Percentiles rank a stretch among this genome's conserved stretches.
These are phyloP conservation scores for Hyposoter didymator DNA, from an alignment of 2,888 invertebrate species.

Conservation along the genomic window DNA sequence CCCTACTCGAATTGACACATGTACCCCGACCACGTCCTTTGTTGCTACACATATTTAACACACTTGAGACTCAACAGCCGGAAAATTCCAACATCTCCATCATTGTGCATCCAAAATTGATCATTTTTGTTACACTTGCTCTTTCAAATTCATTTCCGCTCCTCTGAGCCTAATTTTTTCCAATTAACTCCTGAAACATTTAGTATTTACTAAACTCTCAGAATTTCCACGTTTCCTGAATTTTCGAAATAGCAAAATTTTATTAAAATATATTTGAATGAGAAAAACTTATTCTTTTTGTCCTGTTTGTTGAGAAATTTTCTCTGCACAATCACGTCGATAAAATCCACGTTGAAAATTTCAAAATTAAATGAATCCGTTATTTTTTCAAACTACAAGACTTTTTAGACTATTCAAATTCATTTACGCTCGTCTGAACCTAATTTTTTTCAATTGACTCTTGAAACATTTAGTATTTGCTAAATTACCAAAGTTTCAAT, in stretches of 20 bases:
- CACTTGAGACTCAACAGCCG: slow-evolving; percentile 80
- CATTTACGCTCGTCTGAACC: background rate
- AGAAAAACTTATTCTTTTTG: background rate
- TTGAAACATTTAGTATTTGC: background rate
- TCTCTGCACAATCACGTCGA: slow-evolving; percentile 2
- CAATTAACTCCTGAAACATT: background rate
- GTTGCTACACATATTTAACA: slow-evolving; percentile 75
- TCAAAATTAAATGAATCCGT: background rate
- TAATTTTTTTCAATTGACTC: background rate
- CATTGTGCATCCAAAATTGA: slow-evolving; percentile 71
- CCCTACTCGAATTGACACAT: slow-evolving; percentile 27
- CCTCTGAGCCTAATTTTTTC: background rate
- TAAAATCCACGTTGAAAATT: background rate
- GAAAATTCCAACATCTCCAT: slow-evolving; percentile 81
- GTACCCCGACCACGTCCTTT: slow-evolving; percentile 62
- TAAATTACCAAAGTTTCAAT: background rate
- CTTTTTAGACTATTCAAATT: background rate
- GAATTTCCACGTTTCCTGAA: no score
- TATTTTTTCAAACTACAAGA: no score
- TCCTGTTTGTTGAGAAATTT: background rate
- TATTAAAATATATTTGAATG: background rate
- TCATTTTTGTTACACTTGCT: slow-evolving; percentile 74
- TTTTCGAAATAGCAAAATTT: no score
- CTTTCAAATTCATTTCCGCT: slow-evolving; percentile 2
- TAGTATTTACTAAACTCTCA: background rate